Conservation (phyloP, 2,888 invertebrate species). For the Seladonia tumulorum region DNA sequence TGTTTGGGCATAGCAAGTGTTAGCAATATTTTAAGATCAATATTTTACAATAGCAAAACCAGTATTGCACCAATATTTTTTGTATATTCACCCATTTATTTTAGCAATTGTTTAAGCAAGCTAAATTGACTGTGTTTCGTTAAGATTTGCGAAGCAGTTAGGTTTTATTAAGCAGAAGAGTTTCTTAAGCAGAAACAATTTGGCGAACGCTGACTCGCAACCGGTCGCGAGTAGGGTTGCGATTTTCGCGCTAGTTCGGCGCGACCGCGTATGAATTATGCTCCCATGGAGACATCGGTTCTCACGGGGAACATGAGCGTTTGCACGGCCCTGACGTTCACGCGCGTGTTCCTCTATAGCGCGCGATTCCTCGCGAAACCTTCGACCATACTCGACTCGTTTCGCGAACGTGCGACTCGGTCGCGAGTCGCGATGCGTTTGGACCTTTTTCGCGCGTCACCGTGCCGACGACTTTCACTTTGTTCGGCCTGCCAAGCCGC, state of each 20-base stretch:
- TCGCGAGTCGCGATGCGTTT: conserved; percentile 60
- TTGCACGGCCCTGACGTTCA: conserved; percentile 37
- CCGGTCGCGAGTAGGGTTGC: no score
- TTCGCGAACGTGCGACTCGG: conserved; percentile 18
- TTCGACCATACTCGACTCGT: conserved; percentile 42
- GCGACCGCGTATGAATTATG: conserved; percentile 19
- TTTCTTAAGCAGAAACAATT: no score
- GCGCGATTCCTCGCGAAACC: conserved; percentile 39
- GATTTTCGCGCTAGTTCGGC: background rate
- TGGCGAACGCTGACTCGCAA: no score
- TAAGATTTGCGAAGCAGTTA: no score
- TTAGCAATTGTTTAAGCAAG: no score
- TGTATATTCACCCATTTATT: no score
- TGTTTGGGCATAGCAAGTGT: no score
- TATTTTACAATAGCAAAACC: no score
- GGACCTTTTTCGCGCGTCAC: conserved; percentile 59
- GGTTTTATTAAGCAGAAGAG: no score
- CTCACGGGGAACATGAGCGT: conserved; percentile 23
- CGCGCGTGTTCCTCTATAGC: conserved; percentile 16
- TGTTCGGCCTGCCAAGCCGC: conserved; percentile 54
- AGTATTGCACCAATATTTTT: no score
- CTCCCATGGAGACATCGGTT: conserved; percentile 35
- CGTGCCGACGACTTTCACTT: conserved; percentile 65
- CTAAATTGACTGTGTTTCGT: no score
- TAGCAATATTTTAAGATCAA: no score